phyloP scores from a whole-genome alignment of 2,888 invertebrate genomes.

The Heteropelma amictum region DNA sequence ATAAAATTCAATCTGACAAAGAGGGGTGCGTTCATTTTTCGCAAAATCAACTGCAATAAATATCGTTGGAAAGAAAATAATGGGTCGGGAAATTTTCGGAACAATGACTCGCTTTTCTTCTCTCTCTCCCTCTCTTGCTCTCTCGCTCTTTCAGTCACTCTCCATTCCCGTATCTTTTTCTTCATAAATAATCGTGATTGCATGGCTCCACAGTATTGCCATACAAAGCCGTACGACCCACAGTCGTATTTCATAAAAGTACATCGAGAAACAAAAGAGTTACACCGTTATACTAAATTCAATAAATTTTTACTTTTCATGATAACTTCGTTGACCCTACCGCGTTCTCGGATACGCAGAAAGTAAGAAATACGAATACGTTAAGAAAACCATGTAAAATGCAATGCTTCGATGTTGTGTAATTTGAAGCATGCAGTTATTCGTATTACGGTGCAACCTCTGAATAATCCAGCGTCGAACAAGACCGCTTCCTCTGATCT shows the following conservation, averaged over 20 bases:
- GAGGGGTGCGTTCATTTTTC: constrained; percentile 86
- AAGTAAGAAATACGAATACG: constrained; percentile 65
- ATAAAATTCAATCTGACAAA: constrained; percentile 94
- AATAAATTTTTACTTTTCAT: constrained; percentile 50
- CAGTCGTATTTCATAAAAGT: background rate
- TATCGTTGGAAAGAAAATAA: constrained; percentile 17
- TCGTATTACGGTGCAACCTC: constrained; percentile 15
- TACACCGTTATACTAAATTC: constrained; percentile 14
- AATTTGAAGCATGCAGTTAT: constrained; percentile 37
- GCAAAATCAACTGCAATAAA: background rate
- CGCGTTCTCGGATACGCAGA: constrained; percentile 67
- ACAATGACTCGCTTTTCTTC: no score
- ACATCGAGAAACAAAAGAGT: background rate
- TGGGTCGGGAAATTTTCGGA: no score
- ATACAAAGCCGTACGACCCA: no score
- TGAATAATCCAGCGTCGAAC: no score
- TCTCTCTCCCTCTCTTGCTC: no score
- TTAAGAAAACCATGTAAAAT: background rate
- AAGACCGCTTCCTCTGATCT: no score
- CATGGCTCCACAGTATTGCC: no score
- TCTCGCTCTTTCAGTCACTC: no score
- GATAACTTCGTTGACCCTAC: constrained; percentile 54
- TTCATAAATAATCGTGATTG: no score
- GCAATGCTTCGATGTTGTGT: constrained; percentile 35
- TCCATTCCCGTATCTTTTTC: no score